Evolutionary conservation across 2,888 invertebrate species (phyloP).

Genomic region (Idaea aversata): DNA sequence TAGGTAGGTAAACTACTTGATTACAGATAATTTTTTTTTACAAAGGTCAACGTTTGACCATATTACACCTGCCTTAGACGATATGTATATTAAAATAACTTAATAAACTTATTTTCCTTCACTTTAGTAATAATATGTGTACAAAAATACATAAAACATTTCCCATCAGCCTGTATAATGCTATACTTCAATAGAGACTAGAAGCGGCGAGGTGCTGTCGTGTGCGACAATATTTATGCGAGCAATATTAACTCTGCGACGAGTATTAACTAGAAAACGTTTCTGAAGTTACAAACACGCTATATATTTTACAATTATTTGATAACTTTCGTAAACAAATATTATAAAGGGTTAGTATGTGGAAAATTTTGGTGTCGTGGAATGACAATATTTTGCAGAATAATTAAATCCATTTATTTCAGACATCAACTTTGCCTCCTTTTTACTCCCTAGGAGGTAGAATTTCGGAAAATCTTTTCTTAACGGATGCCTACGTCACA

Average conservation of each 20-base stretch:
- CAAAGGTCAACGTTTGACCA: too few relatives aligned
- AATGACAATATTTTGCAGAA: not conserved
- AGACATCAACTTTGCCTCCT: not conserved
- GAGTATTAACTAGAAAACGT: constrained; percentile 59
- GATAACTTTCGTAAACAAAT: constrained; percentile 23
- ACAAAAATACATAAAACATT: not conserved
- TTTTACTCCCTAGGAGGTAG: too few relatives aligned
- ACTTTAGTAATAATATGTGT: not conserved
- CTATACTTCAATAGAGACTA: constrained; percentile 77
- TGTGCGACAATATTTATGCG: constrained; percentile 78
- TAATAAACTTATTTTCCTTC: not conserved
- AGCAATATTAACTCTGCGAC: constrained; percentile 75
- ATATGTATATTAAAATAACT: too few relatives aligned
- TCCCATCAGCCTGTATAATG: constrained; percentile 19
- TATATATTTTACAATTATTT: constrained; percentile 24
- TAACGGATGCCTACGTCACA: too few relatives aligned
- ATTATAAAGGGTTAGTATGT: constrained; percentile 7
- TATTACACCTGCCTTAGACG: too few relatives aligned
- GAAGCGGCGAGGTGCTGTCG: constrained; percentile 72
- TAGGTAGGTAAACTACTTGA: too few relatives aligned
- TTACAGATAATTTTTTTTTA: too few relatives aligned
- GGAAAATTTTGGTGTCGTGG: constrained; percentile 9
- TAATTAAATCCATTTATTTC: not conserved
- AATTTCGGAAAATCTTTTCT: too few relatives aligned
- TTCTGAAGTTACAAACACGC: constrained; percentile 40